Conservation (phyloP, 2,797 vertebrate genomes). For the Amblyraja radiata region DNA sequence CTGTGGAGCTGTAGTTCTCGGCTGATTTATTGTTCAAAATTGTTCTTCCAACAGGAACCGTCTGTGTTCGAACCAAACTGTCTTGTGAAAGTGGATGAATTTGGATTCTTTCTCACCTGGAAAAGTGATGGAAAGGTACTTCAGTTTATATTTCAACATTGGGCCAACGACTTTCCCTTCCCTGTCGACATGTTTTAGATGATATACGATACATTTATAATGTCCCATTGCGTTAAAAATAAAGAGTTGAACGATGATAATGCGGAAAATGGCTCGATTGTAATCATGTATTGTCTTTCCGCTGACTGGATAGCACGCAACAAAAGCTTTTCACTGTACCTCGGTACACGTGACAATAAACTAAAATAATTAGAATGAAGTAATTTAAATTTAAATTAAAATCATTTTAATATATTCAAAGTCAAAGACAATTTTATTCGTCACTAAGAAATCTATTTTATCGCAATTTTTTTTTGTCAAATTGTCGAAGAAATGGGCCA, state of each 20-base stretch:
- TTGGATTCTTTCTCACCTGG: conserved; percentile 93
- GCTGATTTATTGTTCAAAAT: neutral
- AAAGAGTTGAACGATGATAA: neutral
- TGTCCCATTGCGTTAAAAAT: neutral
- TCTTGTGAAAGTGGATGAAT: conserved; percentile 89
- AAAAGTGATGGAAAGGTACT: conserved; percentile 96
- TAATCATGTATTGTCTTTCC: too few species aligned
- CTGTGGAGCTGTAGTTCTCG: neutral
- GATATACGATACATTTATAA: neutral
- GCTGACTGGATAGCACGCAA: too few species aligned
- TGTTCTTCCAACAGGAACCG: conserved; percentile 72
- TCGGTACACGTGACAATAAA: too few species aligned
- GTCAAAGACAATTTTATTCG: too few species aligned
- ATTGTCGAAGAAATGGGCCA: neutral
- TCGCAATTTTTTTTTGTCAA: neutral
- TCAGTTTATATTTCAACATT: neutral
- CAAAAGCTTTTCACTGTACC: too few species aligned
- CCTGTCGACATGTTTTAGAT: too few species aligned
- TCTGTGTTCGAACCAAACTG: conserved; percentile 89
- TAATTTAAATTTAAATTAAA: neutral
- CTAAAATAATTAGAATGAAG: too few species aligned
- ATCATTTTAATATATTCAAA: neutral
- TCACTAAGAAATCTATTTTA: neutral
- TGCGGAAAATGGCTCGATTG: too few species aligned
- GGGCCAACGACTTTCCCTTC: neutral